Evolutionary conservation across 2,797 vertebrate species (phyloP).

Genomic region (Characodon lateralis): DNA sequence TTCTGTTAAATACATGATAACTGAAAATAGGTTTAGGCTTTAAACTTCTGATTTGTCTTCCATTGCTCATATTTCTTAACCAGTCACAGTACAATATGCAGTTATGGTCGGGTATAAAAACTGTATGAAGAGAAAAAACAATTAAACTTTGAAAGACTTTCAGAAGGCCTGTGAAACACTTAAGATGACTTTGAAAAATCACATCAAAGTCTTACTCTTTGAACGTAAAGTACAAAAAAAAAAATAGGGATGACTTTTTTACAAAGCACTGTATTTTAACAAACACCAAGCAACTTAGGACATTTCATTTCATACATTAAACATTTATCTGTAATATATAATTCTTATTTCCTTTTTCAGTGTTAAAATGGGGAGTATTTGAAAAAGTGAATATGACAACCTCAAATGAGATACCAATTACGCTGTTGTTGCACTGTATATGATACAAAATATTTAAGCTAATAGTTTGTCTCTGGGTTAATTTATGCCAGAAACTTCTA

Average conservation of each 20-base stretch:
- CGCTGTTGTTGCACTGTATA: not conserved
- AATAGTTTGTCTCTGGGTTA: slow-evolving; percentile 21
- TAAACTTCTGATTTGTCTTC: not conserved
- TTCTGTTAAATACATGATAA: not conserved
- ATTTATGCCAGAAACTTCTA: slow-evolving; percentile 6
- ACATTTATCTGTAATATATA: not conserved
- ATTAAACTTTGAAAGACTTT: not conserved
- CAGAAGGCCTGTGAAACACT: not conserved
- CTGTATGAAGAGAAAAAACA: not conserved
- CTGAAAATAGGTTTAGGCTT: not conserved
- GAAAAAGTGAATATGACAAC: slow-evolving; percentile 12
- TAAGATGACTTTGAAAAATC: not conserved
- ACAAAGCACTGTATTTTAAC: not conserved
- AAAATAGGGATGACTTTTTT: not conserved
- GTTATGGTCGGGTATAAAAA: not conserved
- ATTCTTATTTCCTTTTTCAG: not conserved
- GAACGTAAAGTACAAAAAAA: not conserved
- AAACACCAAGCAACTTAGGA: not conserved
- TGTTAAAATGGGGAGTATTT: not conserved
- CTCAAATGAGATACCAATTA: not conserved
- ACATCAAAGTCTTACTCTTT: not conserved
- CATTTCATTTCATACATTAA: not conserved
- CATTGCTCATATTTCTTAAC: not conserved
- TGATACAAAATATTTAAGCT: not conserved
- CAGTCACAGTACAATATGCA: not conserved